A percentile compares a stretch with the other conserved stretches of the same genome.
Conservation (phyloP, 2,797 vertebrate genomes). For the Garrulus glandarius region DNA sequence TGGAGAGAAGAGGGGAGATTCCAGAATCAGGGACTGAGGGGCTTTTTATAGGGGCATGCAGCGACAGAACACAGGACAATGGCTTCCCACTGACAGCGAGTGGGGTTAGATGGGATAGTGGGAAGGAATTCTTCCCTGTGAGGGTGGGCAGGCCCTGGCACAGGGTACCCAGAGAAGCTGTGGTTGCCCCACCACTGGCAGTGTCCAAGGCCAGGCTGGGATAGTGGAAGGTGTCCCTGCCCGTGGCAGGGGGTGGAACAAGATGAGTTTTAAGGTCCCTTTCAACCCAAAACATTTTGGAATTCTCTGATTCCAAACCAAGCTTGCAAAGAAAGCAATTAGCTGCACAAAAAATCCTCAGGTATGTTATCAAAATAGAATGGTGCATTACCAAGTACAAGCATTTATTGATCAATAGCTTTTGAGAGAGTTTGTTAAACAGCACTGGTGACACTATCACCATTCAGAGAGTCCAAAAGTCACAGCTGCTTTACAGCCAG, state of each 20-base stretch:
- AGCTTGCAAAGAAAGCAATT: background rate
- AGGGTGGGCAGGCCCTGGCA: background rate
- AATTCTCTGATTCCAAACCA: background rate
- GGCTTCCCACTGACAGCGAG: background rate
- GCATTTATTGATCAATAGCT: background rate
- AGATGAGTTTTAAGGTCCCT: background rate
- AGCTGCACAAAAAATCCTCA: background rate
- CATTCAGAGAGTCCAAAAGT: background rate
- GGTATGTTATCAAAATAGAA: background rate
- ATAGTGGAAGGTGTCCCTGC: background rate
- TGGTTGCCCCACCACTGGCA: background rate
- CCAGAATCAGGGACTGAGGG: background rate
- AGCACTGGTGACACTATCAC: background rate
- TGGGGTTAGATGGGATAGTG: accelerated
- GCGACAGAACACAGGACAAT: background rate
- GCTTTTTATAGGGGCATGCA: background rate
- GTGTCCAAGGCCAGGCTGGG: accelerated
- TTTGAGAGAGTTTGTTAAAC: background rate
- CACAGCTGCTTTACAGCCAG: background rate
- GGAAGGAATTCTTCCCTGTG: background rate
- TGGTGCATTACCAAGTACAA: background rate
- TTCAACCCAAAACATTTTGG: background rate
- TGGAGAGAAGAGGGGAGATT: background rate
- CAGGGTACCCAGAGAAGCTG: background rate
- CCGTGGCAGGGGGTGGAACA: background rate